Conservation (phyloP, 2,797 vertebrate genomes). For the Hipposideros larvatus region DNA sequence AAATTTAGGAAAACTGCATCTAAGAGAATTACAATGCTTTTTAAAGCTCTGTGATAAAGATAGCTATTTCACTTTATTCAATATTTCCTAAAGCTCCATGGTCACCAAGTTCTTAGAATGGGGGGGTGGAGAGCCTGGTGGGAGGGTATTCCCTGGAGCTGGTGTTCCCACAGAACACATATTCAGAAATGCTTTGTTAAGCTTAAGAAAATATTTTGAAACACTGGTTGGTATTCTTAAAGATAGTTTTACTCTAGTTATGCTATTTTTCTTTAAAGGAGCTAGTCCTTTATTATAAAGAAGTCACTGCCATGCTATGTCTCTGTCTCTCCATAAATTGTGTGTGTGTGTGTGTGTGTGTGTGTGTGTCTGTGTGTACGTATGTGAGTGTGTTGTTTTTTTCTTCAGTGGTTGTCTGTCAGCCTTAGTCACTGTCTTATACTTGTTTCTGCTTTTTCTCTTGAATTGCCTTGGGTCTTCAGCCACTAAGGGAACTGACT, state of each 20-base stretch:
- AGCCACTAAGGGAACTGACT: background rate
- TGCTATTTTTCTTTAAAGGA: slow-evolving; percentile 26
- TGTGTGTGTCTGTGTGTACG: background rate
- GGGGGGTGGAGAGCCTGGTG: rapidly evolving
- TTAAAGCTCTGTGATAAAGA: background rate
- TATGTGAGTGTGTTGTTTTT: background rate
- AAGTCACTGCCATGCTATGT: background rate
- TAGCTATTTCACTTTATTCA: background rate
- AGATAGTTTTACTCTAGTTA: slow-evolving; percentile 3
- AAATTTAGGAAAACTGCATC: background rate
- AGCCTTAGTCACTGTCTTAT: background rate
- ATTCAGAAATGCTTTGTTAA: background rate
- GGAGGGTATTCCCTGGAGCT: background rate
- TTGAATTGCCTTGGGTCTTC: background rate
- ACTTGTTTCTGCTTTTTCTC: background rate
- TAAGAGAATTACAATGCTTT: background rate
- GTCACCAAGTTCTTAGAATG: background rate
- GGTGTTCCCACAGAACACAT: background rate
- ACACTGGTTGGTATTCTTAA: background rate
- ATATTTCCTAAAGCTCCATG: background rate
- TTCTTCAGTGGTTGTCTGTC: background rate
- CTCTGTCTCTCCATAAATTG: background rate
- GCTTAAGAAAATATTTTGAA: slow-evolving; percentile 6
- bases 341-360: too few relatives aligned
- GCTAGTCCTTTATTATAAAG: background rate